Base-by-base conservation (phyloP, 2,113 vertebrate species). In the Apodemus sylvaticus region DNA sequence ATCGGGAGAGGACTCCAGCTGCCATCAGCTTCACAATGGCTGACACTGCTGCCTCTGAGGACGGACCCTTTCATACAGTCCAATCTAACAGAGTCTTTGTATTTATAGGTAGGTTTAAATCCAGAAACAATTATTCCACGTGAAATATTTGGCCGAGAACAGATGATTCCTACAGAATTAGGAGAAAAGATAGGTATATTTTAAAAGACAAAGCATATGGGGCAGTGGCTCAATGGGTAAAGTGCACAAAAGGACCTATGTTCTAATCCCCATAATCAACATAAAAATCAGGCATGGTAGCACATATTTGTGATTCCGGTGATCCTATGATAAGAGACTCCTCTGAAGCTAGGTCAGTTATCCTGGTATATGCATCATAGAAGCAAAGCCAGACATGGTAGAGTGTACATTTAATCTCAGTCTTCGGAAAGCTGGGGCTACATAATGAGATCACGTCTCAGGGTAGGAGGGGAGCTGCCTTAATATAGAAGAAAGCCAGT, bases 1-100 rank as follows among this genome's bases (percentile, higher is more conserved):
- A 2, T 48, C 1, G 98, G 98, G 68, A 86, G 73, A 2, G 98
- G 98, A 14, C 82, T 7, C 98, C 98, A 98, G 0, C 0, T 42
- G 19, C 1, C 79, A 79, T 98, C 77, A 29, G 60, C 96, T 60
- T 64, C 96, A 89, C 98, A 98, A 0, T 1, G 95, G 29, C 98
- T 88, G 0, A 78, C 0, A 0, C 0, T 73, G 24, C 31, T 94
- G 6, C 98, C 98, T 0, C 11, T 89, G 83, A 98, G 8, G 0
- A 1, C 0, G 3, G 64, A 55, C 20, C 98, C 98, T 12, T 26
- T 1, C 0, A 85, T 0, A 19, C 98, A 98, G 20, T 7, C 55
- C 79, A 98, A 97, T 24, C 1, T 0, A 82, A 98, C 74, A 22
- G 79, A 2, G 0, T 97, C 1, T 92, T 86, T 92, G 8, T 98